Evolutionary conservation across 1,140 invertebrate genomes (phyloP).

Genomic region (Ceratosolen solmsi): DNA sequence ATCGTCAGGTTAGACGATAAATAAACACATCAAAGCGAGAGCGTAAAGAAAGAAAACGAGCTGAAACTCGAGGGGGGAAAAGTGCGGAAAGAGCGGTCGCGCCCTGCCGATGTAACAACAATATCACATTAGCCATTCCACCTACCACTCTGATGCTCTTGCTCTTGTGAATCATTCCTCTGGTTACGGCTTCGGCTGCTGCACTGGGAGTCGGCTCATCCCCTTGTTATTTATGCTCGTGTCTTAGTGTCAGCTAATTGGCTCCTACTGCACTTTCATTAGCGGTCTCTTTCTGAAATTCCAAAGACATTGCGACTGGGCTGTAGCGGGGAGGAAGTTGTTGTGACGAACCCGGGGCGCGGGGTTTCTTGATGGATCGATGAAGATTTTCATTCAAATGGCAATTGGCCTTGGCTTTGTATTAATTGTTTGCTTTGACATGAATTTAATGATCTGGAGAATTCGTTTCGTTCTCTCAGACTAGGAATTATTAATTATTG

Average conservation of each 20-base stretch:
- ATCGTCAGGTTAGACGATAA: no score
- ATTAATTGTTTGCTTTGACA: neutral
- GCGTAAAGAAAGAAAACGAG: neutral
- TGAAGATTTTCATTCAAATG: neutral
- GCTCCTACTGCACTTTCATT: neutral
- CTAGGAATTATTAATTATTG: no score
- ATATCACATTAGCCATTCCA: no score
- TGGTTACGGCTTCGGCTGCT: conserved; percentile 32
- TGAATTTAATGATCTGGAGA: neutral
- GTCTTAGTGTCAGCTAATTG: neutral
- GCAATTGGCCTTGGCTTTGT: neutral
- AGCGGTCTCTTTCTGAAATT: neutral
- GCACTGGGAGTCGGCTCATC: conserved; percentile 23
- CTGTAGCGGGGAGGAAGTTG: no score
- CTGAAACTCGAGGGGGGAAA: neutral
- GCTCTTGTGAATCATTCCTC: conserved; percentile 51
- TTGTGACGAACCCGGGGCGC: no score
- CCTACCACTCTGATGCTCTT: conserved; percentile 65
- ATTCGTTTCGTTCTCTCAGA: neutral
- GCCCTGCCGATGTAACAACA: no score
- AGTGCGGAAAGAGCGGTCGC: neutral
- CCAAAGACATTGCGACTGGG: neutral
- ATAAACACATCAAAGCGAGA: no score
- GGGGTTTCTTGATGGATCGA: no score
- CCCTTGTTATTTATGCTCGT: neutral